Evolutionary conservation across 2,113 vertebrate species (phyloP), one percentile per base, ranked within the genome.

Genomic region (Dasyornis broadbenti): DNA sequence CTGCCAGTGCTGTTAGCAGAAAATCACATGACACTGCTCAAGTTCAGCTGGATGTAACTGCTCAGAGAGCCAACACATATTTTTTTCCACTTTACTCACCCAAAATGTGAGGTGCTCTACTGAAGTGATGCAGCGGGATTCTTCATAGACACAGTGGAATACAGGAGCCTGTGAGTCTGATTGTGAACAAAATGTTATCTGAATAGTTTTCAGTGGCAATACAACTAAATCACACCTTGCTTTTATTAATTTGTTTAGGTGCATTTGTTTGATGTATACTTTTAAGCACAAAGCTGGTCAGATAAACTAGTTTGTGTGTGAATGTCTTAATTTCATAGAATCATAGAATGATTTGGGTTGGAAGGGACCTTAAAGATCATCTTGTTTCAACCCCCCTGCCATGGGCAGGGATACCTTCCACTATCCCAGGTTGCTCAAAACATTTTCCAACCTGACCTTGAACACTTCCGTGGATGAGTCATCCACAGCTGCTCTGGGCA

Each of bases 301-400:
- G 23, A 13, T 78, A 14, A 76, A 31, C 8, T 24, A 7, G 13
- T 17, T 15, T 49, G 12, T 27, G 23, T 47, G 8, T 59, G 35
- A 35, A 37, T 72, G 28, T 60, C 14, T 15, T 45, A 13, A 68
- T 54, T 76, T 40, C 18, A 7, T 11, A 2, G 9, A 54, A 42
- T 53, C 17, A 35, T 42, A 15, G 35, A 63, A 42, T 31, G 11
- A 14, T 15, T 30, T 54, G 14, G 12, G 8, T 13, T 76, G 61
- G 26, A 61, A 49, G 15, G 21, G 30, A 31, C 17, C 2, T 31
- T 35, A 49, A 76, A 42, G 26, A 42, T 27, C 11, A 35, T 13
- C 0, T 1, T 15, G 4, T 82, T 61, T 20, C 24, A 39, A 40
- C 0, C 1, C 6, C 6, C 14, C 6, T 54, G 39, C 8, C 0